Conservation (phyloP, 2,888 invertebrate genomes). For the Troides aeacus region DNA sequence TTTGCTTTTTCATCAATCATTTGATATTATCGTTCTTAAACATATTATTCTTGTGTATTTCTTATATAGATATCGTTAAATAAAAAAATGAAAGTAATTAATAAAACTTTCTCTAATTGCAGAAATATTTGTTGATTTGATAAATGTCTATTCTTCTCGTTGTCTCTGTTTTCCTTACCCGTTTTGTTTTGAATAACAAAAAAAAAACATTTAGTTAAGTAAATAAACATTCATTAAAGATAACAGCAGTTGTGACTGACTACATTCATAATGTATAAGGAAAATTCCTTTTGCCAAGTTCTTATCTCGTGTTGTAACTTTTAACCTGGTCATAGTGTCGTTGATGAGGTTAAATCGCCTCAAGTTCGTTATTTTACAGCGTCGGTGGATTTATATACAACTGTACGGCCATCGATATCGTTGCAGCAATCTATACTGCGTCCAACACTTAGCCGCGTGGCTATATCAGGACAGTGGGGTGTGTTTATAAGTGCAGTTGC, state of each 20-base stretch:
- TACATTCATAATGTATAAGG: conserved; percentile 19
- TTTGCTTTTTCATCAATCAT: no score
- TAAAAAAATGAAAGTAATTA: no score
- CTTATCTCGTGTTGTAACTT: conserved; percentile 24
- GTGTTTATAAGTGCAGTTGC: conserved; percentile 64
- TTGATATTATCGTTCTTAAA: no score
- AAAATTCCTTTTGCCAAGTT: conserved; percentile 27
- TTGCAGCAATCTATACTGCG: conserved; percentile 17
- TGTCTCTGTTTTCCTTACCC: neutral
- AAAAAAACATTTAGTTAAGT: conserved; percentile 3
- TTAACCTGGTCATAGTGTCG: conserved; percentile 30
- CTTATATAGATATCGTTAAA: no score
- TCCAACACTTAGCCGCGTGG: conserved; percentile 22
- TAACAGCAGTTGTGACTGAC: conserved; percentile 20
- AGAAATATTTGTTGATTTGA: neutral
- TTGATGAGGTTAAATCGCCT: conserved; percentile 38
- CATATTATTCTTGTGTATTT: no score
- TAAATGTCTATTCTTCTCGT: neutral
- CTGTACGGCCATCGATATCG: conserved; percentile 23
- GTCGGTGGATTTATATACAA: conserved; percentile 11
- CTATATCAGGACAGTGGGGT: conserved; percentile 37
- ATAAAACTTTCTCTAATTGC: neutral
- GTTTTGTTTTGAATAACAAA: neutral
- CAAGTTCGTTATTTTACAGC: conserved; percentile 17
- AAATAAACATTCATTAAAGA: conserved; percentile 22